Percentiles rank a stretch among this genome's conserved stretches.
These are phyloP conservation scores for Camponotus vicinus DNA, from an alignment of 1,140 invertebrate genomes.

Conservation along the genomic window DNA sequence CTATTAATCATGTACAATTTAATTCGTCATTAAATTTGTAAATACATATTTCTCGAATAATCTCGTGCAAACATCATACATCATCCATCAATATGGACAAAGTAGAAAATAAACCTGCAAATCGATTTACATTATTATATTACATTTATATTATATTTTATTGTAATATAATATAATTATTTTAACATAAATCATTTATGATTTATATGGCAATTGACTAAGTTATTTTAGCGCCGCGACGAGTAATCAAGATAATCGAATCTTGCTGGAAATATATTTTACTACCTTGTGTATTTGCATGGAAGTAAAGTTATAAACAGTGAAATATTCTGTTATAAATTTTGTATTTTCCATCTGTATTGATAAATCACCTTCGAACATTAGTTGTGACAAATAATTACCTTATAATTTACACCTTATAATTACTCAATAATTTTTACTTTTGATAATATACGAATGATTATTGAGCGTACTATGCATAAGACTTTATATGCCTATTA, in stretches of 20 bases:
- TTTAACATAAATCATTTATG: no score
- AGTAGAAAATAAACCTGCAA: no score
- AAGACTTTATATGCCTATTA: not conserved
- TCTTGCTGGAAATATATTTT: not conserved
- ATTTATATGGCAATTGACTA: not conserved
- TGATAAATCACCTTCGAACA: slow-evolving; percentile 11
- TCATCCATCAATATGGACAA: not conserved
- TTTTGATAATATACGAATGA: slow-evolving; percentile 15
- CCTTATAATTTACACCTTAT: not conserved
- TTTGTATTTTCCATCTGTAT: slow-evolving; percentile 1
- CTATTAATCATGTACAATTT: no score
- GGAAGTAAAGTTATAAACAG: not conserved
- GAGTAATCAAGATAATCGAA: slow-evolving; percentile 2
- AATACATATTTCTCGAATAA: not conserved
- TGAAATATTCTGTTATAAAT: slow-evolving; percentile 13
- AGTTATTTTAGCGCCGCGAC: not conserved
- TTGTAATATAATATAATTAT: no score
- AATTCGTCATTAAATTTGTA: not conserved
- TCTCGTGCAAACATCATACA: slow-evolving; percentile 51
- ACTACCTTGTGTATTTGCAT: slow-evolving; percentile 2
- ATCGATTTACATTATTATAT: no score
- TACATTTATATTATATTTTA: no score
- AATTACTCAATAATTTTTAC: slow-evolving; percentile 15
- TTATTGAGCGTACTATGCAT: slow-evolving; percentile 16
- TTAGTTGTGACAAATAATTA: slow-evolving; percentile 19